Conservation (phyloP, 2,113 vertebrate genomes). For the Sciurus niger region DNA sequence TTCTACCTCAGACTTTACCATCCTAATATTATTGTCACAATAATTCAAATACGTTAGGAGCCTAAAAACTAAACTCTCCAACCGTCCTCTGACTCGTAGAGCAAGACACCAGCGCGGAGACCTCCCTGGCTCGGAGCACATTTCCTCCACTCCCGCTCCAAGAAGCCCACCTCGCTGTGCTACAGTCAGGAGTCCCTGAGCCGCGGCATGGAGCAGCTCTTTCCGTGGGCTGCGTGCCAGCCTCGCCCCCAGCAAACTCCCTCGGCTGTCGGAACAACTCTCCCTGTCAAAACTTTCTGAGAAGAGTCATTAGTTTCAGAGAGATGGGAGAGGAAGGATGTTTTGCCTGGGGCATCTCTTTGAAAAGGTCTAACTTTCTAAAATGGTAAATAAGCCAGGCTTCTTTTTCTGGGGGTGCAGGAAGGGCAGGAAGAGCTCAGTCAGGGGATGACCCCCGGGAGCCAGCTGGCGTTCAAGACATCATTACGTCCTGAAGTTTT, state of each 20-base stretch:
- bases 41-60: not conserved
- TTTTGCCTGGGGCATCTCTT: conserved; percentile 83
- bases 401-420: conserved; percentile 51
- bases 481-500: conserved; percentile 64
- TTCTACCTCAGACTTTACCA: not conserved
- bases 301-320: conserved; percentile 81
- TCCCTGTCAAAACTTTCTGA: conserved; percentile 75
- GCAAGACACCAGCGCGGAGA: not conserved
- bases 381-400: conserved; percentile 83
- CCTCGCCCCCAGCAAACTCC: conserved; percentile 45
- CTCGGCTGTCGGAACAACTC: conserved; percentile 62
- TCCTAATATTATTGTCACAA: not conserved
- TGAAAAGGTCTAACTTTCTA: conserved; percentile 83
- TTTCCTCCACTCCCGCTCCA: not conserved
- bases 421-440: conserved; percentile 47
- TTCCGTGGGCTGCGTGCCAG: conserved; percentile 40
- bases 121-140: not conserved
- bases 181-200: not conserved
- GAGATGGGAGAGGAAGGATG: conserved; percentile 69
- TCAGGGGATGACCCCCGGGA: conserved; percentile 71
- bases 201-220: not conserved
- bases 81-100: not conserved
- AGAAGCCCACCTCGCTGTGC: conserved; percentile 17
- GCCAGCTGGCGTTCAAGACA: conserved; percentile 59
- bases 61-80: not conserved